Evolutionary conservation across 2,113 vertebrate species (phyloP), one percentile per base, ranked within the genome.

Genomic region (Ranitomeya imitator): DNA sequence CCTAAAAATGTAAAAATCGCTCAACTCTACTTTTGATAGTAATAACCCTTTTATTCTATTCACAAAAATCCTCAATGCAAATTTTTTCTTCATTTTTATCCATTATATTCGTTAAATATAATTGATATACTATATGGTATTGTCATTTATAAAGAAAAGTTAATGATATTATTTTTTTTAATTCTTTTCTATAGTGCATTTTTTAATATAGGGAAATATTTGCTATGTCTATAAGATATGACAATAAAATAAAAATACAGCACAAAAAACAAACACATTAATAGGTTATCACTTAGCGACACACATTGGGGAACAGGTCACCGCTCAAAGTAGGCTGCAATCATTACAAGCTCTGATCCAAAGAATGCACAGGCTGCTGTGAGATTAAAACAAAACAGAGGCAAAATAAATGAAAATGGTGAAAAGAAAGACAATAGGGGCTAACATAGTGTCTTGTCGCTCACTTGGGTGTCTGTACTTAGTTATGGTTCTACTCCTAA

Each of bases 291-390:
- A 81, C 86, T 81, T 55, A 88, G 79, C 31, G 86, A 81, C 59
- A 59, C 31, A 82, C 26, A 88, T 67, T 82, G 86, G 79, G 57
- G 79, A 79, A 74, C 26, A 82, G 79, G 79, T 88, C 86, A 88
- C 19, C 21, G 65, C 67, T 88, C 77, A 87, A 59, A 87, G 77
- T 80, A 23, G 63, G n/a, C 78, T 59, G 45, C 63, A 87, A 80
- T 82, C 86, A 82, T 88, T 74, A 74, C 67, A 82, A 74, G 78
- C 78, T 37, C 69, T 88, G 79, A 88, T 88, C 86, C 86, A 82
- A 82, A 88, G 86, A 82, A 82, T 88, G 86, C 86, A 88, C 86
- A 82, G 31, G 67, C 79, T 74, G 67, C 67, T 67, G 86, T 54
- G 31, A 87, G 79, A 74, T 88, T 88, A 82, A 74, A 82, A 82